Evolutionary conservation across 2,888 invertebrate genomes (phyloP).

Genomic region (Hirtodrosophila histrioides): DNA sequence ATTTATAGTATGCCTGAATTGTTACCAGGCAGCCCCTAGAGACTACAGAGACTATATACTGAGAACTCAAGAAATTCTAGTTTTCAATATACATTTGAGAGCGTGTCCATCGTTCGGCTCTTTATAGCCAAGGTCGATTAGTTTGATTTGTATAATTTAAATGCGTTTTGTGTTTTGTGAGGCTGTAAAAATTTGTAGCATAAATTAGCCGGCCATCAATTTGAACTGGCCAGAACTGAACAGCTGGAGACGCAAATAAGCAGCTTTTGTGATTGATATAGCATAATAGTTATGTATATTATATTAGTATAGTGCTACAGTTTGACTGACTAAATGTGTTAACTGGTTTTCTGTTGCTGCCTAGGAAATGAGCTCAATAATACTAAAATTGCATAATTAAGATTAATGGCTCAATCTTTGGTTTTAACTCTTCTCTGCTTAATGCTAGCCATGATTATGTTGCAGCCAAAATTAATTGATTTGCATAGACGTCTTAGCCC

Average conservation of each 20-base stretch:
- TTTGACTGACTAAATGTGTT: constrained; percentile 15
- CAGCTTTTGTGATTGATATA: constrained; percentile 44
- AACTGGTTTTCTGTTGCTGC: constrained; percentile 62
- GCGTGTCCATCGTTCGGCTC: constrained; percentile 10
- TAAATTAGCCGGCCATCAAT: constrained; percentile 57
- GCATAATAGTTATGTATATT: constrained; percentile 21
- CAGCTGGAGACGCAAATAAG: constrained; percentile 4
- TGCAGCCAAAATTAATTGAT: constrained; percentile 52
- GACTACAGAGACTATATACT: not conserved
- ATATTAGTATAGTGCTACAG: constrained; percentile 6
- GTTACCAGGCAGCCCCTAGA: constrained; percentile 12
- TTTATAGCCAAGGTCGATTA: constrained; percentile 58
- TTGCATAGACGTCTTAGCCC: constrained; percentile 35
- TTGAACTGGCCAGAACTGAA: constrained; percentile 27
- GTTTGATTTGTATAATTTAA: constrained; percentile 31
- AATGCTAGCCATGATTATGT: constrained; percentile 22
- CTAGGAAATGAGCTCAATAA: constrained; percentile 46
- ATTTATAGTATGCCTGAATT: constrained; percentile 23
- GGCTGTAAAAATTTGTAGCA: constrained; percentile 52
- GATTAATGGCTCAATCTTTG: constrained; percentile 43
- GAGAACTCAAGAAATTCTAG: constrained; percentile 41
- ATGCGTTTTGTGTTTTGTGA: constrained; percentile 26
- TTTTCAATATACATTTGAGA: constrained; percentile 28
- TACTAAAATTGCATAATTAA: constrained; percentile 43
- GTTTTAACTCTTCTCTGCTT: not conserved